A percentile compares a stretch with the other conserved stretches of the same genome.
These are phyloP conservation scores for Morbakka virulenta DNA, from an alignment of 30 jellyfish, hydroid and myxozoan genomes.

Conservation along the genomic window DNA sequence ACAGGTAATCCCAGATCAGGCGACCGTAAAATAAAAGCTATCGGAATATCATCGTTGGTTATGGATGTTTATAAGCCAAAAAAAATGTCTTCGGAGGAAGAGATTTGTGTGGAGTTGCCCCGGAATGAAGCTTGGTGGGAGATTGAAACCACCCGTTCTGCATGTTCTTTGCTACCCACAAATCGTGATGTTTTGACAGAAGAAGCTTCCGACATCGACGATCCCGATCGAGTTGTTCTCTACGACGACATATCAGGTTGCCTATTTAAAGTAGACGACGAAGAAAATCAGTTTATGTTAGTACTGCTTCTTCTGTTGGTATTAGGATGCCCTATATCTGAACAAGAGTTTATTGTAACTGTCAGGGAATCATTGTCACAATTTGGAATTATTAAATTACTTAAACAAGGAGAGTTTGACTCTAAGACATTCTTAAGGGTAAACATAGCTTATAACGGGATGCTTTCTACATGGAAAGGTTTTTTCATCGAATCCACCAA, in stretches of 20 bases:
- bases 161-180: not conserved
- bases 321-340: slow-evolving; percentile 69
- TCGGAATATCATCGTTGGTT: not conserved
- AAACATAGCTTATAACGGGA: not conserved
- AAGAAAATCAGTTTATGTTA: slow-evolving; percentile 17
- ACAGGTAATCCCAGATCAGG: not conserved
- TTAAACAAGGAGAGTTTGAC: not conserved
- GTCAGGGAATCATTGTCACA: not conserved
- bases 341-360: not conserved
- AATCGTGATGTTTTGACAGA: not conserved
- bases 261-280: slow-evolving; percentile 48
- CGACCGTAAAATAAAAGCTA: not conserved
- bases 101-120: too few relatives aligned
- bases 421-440: not conserved
- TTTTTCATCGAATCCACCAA: not conserved
- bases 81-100: not conserved
- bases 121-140: too few relatives aligned
- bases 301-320: slow-evolving; percentile 40
- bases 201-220: slow-evolving; percentile 77
- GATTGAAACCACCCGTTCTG: not conserved
- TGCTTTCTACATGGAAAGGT: not conserved
- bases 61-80: not conserved
- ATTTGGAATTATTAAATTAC: not conserved
- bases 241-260: slow-evolving; percentile 67
- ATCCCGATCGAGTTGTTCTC: slow-evolving; percentile 78